Base-by-base conservation (phyloP, 2,888 invertebrate genomes). In the Ganaspis brasiliensis region DNA sequence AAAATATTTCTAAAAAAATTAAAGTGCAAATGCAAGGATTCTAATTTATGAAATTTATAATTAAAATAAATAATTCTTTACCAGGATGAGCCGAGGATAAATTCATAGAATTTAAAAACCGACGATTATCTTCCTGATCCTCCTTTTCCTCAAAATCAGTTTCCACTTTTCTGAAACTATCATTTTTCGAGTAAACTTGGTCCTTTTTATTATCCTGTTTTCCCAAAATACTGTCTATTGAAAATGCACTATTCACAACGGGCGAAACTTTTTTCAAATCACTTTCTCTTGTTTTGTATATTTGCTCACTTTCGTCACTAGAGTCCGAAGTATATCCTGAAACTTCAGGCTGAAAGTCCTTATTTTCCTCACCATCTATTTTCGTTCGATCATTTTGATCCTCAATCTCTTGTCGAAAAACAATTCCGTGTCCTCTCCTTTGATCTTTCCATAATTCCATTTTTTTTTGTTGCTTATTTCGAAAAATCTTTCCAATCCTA, bases 161-260 rank as follows among this genome's bases (percentile, higher is more conserved):
- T n/a, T 67, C 67, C 5, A 24, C 21, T 10, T 67, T 67, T 45
- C 45, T 21, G n/a, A 67, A 49, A 67, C 45, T 9, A 9, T 67
- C 67, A 2, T 67, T 67, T 16, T 24, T 40, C n/a, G 10, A 45
- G 26, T n/a, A 67, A 45, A 26, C 67, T 9, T 67, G 81, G 63
- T 81, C 84, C 55, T 85, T 85, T 19, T 75, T 78, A n/a, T 79
- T 72, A 55, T 59, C 78, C 16, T 81, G 77, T 0, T 86, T 80
- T 6, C 86, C 89, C 3, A 90, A 84, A 72, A 90, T 90, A 77
- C 85, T 90, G 73, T 90, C 90, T 73, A 90, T 90, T 2, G 89
- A 89, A 63, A 90, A 90, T 26, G 89, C 89, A 79, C 87, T 90
- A n/a, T 87, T 80, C 70, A 82, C 81, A 56, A 9, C 77, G 63